Percentiles rank a stretch among this genome's conserved stretches.
phyloP scores from a whole-genome alignment of 2,797 vertebrate species.

The Buceros bicornis region DNA sequence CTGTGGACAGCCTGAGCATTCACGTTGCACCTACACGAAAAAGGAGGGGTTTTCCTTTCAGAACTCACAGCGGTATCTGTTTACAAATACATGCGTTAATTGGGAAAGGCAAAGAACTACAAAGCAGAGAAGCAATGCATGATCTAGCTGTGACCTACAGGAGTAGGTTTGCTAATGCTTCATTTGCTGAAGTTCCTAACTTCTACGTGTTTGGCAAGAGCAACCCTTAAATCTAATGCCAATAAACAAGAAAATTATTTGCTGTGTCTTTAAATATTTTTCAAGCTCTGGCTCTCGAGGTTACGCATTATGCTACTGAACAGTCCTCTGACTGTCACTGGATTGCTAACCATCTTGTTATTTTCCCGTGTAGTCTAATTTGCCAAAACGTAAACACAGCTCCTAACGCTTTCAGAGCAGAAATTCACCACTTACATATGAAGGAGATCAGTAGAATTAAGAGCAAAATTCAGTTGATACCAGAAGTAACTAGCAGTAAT shows the following conservation, averaged over 20 bases:
- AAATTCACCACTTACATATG: neutral
- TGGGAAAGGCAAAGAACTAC: neutral
- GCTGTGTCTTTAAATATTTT: neutral
- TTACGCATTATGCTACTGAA: neutral
- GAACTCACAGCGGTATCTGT: neutral
- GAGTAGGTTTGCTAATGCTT: neutral
- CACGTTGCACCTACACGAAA: neutral
- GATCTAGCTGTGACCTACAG: neutral
- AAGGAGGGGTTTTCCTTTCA: neutral
- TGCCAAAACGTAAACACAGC: conserved; percentile 54
- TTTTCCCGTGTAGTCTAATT: conserved; percentile 50
- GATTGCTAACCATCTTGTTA: conserved; percentile 44
- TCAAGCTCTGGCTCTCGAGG: neutral
- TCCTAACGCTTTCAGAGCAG: neutral
- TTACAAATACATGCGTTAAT: neutral
- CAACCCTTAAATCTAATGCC: neutral
- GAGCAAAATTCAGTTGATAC: conserved; percentile 16
- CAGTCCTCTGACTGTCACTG: neutral
- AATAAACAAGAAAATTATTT: neutral
- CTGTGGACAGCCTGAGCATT: neutral
- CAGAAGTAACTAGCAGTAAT: conserved; percentile 14
- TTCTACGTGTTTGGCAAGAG: neutral
- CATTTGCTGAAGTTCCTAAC: neutral
- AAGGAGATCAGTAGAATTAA: conserved; percentile 13
- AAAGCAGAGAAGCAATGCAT: neutral